Conservation (phyloP, 2,113 vertebrate genomes). For the Brachirus orientalis region DNA sequence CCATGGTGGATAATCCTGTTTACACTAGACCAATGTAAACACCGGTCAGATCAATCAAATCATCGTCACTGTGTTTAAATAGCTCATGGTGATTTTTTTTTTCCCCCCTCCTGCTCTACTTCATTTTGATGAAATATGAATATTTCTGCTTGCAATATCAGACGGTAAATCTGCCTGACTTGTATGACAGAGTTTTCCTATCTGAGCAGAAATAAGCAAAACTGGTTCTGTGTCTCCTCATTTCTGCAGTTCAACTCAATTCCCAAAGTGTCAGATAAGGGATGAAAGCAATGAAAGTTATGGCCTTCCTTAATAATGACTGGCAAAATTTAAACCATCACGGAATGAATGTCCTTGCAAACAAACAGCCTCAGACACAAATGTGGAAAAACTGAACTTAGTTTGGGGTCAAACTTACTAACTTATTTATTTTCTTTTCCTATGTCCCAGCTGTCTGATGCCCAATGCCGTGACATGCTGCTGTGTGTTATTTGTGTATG, state of each 20-base stretch:
- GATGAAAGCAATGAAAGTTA: background rate
- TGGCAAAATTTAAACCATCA: too few relatives aligned
- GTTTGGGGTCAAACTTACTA: too few relatives aligned
- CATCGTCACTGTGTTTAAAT: background rate
- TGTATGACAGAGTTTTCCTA: conserved; percentile 14
- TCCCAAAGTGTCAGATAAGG: background rate
- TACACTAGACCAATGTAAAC: conserved; percentile 31
- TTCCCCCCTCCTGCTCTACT: background rate
- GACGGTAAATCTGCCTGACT: conserved; percentile 17
- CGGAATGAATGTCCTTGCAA: too few relatives aligned
- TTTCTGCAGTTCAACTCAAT: background rate
- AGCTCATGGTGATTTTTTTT: conserved; percentile 1
- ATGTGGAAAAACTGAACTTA: too few relatives aligned
- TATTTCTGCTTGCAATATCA: conserved; percentile 57
- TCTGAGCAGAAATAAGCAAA: conserved; percentile 26
- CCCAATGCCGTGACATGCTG: too few relatives aligned
- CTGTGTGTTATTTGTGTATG: too few relatives aligned
- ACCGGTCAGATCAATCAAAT: conserved; percentile 40
- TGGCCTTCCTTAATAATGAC: background rate
- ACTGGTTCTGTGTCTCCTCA: conserved; percentile 4
- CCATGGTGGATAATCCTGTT: conserved; percentile 29
- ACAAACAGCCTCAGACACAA: too few relatives aligned
- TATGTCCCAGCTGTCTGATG: too few relatives aligned
- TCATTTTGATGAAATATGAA: conserved; percentile 28
- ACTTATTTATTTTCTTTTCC: too few relatives aligned